Conservation (phyloP, 2,888 invertebrate genomes). For the Stenotaenia linearis region DNA sequence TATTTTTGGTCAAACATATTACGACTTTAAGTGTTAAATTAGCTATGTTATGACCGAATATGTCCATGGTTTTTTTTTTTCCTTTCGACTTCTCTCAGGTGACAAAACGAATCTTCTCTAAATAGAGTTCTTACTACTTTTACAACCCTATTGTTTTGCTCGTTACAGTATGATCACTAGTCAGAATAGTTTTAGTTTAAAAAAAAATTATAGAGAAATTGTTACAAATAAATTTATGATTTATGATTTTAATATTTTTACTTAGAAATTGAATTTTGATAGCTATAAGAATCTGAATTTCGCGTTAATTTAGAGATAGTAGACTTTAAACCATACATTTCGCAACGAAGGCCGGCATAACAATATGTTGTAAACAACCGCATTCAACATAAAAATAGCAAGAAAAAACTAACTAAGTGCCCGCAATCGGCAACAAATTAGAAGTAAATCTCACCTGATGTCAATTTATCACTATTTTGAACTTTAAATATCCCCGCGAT, state of each 20-base stretch:
- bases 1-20: neutral
- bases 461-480: conserved; percentile 21
- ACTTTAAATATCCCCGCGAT: conserved; percentile 35
- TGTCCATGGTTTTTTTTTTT: neutral
- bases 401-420: neutral
- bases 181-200: no score
- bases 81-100: neutral
- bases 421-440: neutral
- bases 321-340: neutral
- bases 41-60: neutral
- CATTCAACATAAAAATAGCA: neutral
- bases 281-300: neutral
- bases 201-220: no score
- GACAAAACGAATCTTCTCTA: neutral
- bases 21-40: neutral
- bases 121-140: neutral
- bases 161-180: no score
- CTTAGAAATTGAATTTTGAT: neutral
- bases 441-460: neutral
- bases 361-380: neutral
- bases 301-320: neutral
- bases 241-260: neutral
- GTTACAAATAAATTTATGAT: neutral
- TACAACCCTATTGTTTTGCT: neutral
- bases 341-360: neutral